Conservation (phyloP, 2,888 invertebrate species). For the Cephus runcator region DNA sequence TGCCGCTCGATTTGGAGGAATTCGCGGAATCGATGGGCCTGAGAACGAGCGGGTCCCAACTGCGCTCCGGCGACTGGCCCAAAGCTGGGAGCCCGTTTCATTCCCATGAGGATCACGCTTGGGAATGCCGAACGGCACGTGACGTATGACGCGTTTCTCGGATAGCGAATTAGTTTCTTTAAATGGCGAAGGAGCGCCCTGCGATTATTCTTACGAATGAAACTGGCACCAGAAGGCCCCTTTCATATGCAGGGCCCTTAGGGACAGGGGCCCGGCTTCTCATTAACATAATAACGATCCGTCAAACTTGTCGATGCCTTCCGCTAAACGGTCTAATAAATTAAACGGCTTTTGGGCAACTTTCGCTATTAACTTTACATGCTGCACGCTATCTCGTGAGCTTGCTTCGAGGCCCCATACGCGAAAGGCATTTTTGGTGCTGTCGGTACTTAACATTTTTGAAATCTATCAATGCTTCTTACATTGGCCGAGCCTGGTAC, state of each 20-base stretch:
- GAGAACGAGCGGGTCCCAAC: not conserved
- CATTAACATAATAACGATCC: conserved; percentile 21
- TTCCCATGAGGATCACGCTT: conserved; percentile 40
- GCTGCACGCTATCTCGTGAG: not conserved
- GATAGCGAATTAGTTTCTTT: conserved; percentile 24
- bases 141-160: conserved; percentile 15
- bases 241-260: conserved; percentile 12
- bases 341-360: not conserved
- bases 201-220: not conserved
- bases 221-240: conserved; percentile 5
- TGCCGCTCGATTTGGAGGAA: not conserved
- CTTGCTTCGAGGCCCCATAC: not conserved
- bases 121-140: conserved; percentile 13
- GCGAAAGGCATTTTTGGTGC: not conserved
- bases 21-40: not conserved
- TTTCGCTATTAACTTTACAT: not conserved
- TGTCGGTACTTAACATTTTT: not conserved
- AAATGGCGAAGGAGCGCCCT: conserved; percentile 1
- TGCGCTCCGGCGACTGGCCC: not conserved
- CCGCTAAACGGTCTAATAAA: not conserved
- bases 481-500: not conserved
- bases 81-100: not conserved
- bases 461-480: not conserved
- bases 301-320: not conserved
- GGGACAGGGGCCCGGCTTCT: conserved; percentile 5